Percentiles rank a stretch among this genome's conserved stretches.
phyloP scores from a whole-genome alignment of 2,888 invertebrate species.

The Hypomecis atomaria region DNA sequence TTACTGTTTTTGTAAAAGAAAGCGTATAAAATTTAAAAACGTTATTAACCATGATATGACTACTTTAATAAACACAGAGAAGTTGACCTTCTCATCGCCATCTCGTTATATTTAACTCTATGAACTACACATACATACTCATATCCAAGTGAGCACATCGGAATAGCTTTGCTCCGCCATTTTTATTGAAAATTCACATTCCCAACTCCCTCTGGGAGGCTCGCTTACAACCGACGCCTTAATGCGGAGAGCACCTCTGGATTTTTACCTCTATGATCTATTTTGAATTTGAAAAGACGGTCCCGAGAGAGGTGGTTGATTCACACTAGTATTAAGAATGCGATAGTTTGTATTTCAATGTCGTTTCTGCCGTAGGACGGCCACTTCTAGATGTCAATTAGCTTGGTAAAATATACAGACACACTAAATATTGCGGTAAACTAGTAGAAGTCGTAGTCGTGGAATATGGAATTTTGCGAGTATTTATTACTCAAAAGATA shows the following conservation, averaged over 20 bases:
- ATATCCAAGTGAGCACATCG: conserved; percentile 2
- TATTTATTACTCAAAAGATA: too few species aligned
- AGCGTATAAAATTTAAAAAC: too few species aligned
- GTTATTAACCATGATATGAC: too few species aligned
- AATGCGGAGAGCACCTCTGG: conserved; percentile 12
- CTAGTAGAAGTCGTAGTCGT: too few species aligned
- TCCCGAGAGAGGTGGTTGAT: conserved; percentile 4
- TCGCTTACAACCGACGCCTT: conserved; percentile 22
- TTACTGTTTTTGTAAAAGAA: too few species aligned
- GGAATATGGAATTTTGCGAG: too few species aligned
- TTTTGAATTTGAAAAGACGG: conserved; percentile 17
- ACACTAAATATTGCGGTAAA: too few species aligned
- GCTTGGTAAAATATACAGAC: too few species aligned
- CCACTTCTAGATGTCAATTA: too few species aligned
- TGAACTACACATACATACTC: neutral
- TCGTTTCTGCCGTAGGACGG: too few species aligned
- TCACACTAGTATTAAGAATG: neutral
- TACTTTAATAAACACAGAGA: too few species aligned
- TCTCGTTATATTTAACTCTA: neutral
- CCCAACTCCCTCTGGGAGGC: conserved; percentile 28
- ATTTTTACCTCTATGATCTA: conserved; percentile 24
- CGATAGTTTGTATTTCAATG: too few species aligned
- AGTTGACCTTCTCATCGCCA: neutral
- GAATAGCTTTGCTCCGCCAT: conserved; percentile 33
- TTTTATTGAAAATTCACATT: conserved; percentile 51